These are phyloP conservation scores for Glomeris maerens DNA, from an alignment of 1,140 invertebrate species.

Conservation along the genomic window DNA sequence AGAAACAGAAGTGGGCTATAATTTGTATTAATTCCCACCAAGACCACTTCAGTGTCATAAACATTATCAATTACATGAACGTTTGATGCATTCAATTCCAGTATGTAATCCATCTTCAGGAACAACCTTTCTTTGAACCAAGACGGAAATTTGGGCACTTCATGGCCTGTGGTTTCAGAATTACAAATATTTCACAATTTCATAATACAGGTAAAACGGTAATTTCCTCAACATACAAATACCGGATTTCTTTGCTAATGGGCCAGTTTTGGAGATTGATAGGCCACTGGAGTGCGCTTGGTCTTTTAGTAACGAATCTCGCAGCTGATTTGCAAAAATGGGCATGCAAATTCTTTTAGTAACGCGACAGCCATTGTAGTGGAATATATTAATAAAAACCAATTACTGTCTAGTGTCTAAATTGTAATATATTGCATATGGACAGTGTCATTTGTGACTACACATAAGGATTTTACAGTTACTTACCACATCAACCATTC, in stretches of 20 bases:
- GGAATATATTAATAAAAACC: no score
- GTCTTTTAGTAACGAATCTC: neutral
- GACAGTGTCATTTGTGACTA: no score
- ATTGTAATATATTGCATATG: no score
- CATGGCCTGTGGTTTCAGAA: neutral
- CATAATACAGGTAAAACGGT: neutral
- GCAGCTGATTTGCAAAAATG: neutral
- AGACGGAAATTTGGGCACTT: neutral
- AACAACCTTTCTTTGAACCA: neutral
- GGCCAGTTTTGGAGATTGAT: neutral
- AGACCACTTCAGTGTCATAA: slow-evolving; percentile 9
- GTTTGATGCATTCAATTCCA: slow-evolving; percentile 10
- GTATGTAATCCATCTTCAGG: slow-evolving; percentile 7
- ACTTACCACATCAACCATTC: no score
- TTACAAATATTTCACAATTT: neutral
- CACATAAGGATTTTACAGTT: no score
- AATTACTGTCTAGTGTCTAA: no score
- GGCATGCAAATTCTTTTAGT: no score
- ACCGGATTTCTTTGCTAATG: neutral
- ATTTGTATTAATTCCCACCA: slow-evolving; percentile 7
- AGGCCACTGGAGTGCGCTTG: neutral
- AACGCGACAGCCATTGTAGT: no score
- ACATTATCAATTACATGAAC: slow-evolving; percentile 15
- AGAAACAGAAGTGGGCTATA: neutral
- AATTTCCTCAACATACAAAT: neutral